Evolutionary conservation across 2,797 vertebrate species (phyloP), one percentile per base, ranked within the genome.

Genomic region (Ceyx erithaca): DNA sequence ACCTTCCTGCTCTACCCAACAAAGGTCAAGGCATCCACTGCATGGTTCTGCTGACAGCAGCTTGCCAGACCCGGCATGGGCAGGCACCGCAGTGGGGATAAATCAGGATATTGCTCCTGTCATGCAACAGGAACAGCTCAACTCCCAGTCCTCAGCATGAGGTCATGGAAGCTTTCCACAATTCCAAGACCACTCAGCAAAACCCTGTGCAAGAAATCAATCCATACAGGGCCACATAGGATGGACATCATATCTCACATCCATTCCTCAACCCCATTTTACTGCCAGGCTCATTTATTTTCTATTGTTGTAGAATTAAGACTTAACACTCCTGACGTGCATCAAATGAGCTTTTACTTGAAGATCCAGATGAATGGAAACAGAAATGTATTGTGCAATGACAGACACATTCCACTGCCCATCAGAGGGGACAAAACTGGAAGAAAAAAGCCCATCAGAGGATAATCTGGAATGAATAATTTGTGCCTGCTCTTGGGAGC

Each of bases 1-100:
- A 94, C 90, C 95, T 95, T 92, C 78, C 80, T 84, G 70, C 86
- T 94, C 93, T 88, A 90, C 88, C 78, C 92, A 72, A 1, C 17
- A 3, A 87, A 94, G 92, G 85, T 91, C 93, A 92, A 73, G n/a
- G 57, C 15, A 1, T 77, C 84, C 79, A 51, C 51, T 4, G 78
- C 89, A 52, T 2, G 0, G 55, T 77, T 66, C 63, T 72, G 86
- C 89, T 0, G 1, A 19, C 87, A 61, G 75, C 81, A 48, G 67
- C 75, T 66, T 88, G 92, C 90, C 94, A 94, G 93, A 75, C n/a
- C 72, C 6, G 2, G 75, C 79, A 40, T 5, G 11, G 43, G 77
- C 89, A 92, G 81, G 75, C 80, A 43, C 66, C 0, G 0, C 89
- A 71, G 55, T 0, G 0, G 23, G 49, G 23, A 90, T 64, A 90